Evolutionary conservation across 1,140 invertebrate species (phyloP), one percentile per base, ranked within the genome.

Genomic region (Lepidurus packardi): DNA sequence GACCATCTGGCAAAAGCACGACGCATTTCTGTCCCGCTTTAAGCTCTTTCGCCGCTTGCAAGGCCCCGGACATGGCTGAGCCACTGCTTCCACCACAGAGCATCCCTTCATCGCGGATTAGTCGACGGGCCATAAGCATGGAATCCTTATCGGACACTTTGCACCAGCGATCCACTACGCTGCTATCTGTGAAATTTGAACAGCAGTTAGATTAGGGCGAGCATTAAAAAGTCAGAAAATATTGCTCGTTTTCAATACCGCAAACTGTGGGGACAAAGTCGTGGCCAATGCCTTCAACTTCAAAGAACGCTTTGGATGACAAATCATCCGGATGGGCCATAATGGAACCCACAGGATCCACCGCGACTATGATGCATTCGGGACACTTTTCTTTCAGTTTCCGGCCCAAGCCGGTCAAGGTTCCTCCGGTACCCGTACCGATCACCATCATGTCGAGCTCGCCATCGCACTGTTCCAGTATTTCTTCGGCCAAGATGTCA

Each of bases 211-310:
- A n/a, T 7, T 0, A 44, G 41, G 6, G 0, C 24, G 65, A 73
- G 65, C n/a, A 16, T 34, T n/a, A 13, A 34, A 5, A 75, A n/a
- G 16, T 34, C 16, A 75, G 3, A 5, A 13, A 34, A n/a, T 73
- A n/a, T 2, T n/a, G 65, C 24, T 73, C n/a, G 3, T n/a, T 73
- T 73, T 53, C 77, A 45, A 77, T 78, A 81, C 90, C 89, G 41
- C 89, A 82, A 13, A 90, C 89, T 9, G 88, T 87, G 7, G 89
- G 89, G 74, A 90, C 81, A 82, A 90, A 90, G 82, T 91, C 89
- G 82, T 91, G 90, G 25, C 90, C 90, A 78, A 89, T 88, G 43
- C 89, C 89, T 82, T 90, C 90, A n/a, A 90, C 89, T 83, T 91
- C 89, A 82, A 90, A 90, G 75, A 84, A 86, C 11, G 86, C 85